Evolutionary conservation across 2,888 invertebrate species (phyloP).

Genomic region (Julus scandinavius): DNA sequence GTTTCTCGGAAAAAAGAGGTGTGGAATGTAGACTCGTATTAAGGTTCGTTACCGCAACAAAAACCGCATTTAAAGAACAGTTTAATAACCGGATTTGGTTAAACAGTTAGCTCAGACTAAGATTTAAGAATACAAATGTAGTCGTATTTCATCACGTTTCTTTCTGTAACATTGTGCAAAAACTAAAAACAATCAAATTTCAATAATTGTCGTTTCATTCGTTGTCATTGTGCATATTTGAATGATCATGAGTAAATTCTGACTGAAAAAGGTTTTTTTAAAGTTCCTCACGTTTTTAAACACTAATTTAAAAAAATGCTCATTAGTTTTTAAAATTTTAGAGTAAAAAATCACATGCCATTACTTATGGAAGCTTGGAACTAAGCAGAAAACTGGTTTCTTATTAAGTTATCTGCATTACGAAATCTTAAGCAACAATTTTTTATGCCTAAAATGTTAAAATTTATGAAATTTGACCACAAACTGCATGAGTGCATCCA

Average conservation of each 20-base stretch:
- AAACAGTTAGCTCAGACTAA: background rate
- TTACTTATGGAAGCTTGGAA: background rate
- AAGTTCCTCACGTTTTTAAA: no score
- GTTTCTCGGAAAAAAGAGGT: background rate
- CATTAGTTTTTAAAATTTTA: background rate
- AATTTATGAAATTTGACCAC: background rate
- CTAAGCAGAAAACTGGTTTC: background rate
- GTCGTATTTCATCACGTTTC: background rate
- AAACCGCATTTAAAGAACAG: background rate
- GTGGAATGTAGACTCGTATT: conserved; percentile 12
- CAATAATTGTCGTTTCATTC: no score
- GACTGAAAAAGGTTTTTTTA: no score
- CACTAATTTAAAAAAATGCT: no score
- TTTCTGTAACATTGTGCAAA: background rate
- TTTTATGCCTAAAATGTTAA: background rate
- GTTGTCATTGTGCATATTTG: no score
- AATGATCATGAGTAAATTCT: no score
- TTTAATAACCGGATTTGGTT: background rate
- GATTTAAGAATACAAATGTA: background rate
- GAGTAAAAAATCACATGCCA: background rate
- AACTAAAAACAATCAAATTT: no score
- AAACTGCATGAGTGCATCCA: background rate
- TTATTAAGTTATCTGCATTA: background rate
- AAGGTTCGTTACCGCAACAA: background rate
- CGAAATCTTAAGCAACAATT: background rate